Evolutionary conservation across 2,113 vertebrate species (phyloP).

Genomic region (Rhea americana): DNA sequence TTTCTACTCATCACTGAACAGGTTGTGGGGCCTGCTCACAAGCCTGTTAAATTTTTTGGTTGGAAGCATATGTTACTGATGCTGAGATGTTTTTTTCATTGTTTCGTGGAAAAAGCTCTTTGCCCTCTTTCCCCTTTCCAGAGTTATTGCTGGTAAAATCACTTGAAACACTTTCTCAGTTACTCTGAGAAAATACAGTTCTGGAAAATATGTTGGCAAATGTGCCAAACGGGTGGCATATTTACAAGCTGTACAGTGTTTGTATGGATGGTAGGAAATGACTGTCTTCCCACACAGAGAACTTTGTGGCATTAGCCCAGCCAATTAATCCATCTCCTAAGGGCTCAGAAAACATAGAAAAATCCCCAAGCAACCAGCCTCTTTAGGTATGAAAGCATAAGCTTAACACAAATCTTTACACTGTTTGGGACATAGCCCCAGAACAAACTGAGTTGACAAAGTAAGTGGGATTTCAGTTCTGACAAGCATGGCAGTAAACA

Average conservation of each 20-base stretch:
- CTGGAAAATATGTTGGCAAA: neutral
- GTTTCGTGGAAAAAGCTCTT: neutral
- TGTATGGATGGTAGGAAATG: neutral
- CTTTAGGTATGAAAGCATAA: neutral
- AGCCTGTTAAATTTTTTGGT: neutral
- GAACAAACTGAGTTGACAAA: neutral
- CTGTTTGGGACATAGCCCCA: neutral
- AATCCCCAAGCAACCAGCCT: neutral
- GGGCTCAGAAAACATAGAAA: neutral
- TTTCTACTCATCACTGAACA: neutral
- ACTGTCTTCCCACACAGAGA: neutral
- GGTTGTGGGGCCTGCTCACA: neutral
- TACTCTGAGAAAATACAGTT: neutral
- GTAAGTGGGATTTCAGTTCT: neutral
- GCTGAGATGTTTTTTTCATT: neutral
- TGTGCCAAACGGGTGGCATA: neutral
- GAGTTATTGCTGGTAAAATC: neutral
- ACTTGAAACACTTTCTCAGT: neutral
- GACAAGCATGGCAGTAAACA: neutral
- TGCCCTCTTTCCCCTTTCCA: neutral
- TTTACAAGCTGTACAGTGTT: neutral
- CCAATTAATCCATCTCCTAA: neutral
- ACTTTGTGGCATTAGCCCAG: neutral
- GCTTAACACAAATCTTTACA: neutral
- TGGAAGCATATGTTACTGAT: neutral